These are phyloP conservation scores for Byasa hedistus DNA, from an alignment of 2,888 invertebrate genomes.

Conservation along the genomic window DNA sequence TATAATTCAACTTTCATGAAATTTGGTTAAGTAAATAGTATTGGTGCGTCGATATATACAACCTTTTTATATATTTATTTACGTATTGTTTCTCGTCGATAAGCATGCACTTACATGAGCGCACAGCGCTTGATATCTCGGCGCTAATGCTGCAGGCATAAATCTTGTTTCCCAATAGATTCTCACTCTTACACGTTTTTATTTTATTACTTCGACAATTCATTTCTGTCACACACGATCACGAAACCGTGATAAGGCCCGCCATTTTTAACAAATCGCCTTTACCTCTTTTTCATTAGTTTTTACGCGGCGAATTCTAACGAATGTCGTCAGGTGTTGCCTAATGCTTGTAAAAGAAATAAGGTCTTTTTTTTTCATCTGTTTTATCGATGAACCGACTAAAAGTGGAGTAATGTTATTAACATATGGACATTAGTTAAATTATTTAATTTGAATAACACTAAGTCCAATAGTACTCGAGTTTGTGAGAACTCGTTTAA, in stretches of 20 bases:
- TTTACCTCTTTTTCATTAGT: slow-evolving; percentile 18
- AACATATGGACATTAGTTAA: background rate
- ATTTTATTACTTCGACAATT: slow-evolving; percentile 10
- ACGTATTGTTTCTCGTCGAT: slow-evolving; percentile 3
- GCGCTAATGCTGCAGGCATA: slow-evolving; percentile 10
- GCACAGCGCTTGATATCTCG: slow-evolving; percentile 1
- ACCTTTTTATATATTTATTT: no score
- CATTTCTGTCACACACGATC: slow-evolving; percentile 24
- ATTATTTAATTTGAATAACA: no score
- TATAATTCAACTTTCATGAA: no score
- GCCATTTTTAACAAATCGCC: slow-evolving; percentile 19
- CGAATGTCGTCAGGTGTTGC: slow-evolving; percentile 3
- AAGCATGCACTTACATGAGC: slow-evolving; percentile 11
- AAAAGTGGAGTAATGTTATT: slow-evolving; percentile 10
- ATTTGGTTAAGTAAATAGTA: no score
- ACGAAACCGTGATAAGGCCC: slow-evolving; percentile 21
- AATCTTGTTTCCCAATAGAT: slow-evolving; percentile 25
- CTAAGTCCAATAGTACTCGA: no score
- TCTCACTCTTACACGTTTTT: slow-evolving; percentile 1
- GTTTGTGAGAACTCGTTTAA: no score
- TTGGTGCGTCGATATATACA: no score
- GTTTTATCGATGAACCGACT: slow-evolving; percentile 3
- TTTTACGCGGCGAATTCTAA: slow-evolving; percentile 10
- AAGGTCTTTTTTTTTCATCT: slow-evolving; percentile 4
- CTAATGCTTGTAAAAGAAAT: background rate